Percentiles rank a stretch among this genome's conserved stretches.
Conservation (phyloP, 2,113 vertebrate genomes). For the Catharus bicknelli region DNA sequence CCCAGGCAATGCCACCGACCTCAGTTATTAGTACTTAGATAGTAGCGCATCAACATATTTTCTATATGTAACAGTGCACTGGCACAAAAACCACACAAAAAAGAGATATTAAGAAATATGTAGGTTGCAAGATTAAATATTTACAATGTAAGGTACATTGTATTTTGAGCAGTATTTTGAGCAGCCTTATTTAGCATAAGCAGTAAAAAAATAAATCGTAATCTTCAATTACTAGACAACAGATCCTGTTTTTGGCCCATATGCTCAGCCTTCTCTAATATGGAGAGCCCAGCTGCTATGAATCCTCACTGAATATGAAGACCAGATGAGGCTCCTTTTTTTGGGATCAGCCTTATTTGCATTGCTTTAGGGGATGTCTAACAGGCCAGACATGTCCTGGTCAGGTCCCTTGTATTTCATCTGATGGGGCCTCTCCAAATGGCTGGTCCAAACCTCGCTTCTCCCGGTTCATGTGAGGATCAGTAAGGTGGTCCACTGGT, state of each 20-base stretch:
- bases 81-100: neutral
- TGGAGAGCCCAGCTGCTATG: neutral
- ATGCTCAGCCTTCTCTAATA: neutral
- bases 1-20: neutral
- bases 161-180: neutral
- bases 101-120: neutral
- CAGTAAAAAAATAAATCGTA: neutral
- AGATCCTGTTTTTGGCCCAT: neutral
- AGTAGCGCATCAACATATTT: accelerated
- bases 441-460: neutral
- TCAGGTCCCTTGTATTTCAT: accelerated
- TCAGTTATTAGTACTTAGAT: neutral
- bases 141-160: neutral
- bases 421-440: accelerated
- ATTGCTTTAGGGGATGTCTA: neutral
- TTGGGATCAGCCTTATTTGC: neutral
- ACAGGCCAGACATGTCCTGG: neutral
- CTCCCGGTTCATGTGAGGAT: neutral
- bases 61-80: neutral
- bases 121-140: neutral
- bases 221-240: accelerated
- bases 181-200: neutral
- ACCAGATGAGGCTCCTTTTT: neutral
- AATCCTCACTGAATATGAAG: neutral
- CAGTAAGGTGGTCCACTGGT: neutral